These are phyloP conservation scores for Sebastes dallii DNA, from an alignment of 2,797 vertebrate genomes.

Conservation along the genomic window DNA sequence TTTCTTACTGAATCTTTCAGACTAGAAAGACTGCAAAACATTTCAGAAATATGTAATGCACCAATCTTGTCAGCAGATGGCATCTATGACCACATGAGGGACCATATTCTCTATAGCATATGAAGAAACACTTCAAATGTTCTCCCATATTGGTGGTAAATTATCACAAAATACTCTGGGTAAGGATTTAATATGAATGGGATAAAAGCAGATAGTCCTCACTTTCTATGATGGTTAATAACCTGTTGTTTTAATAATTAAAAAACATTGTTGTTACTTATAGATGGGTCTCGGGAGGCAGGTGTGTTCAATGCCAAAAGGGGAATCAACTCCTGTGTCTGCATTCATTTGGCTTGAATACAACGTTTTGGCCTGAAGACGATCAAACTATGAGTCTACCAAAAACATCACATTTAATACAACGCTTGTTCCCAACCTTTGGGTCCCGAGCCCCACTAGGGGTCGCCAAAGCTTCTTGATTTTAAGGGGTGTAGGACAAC, in stretches of 20 bases:
- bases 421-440: no score
- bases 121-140: neutral
- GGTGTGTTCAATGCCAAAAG: neutral
- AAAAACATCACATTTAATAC: neutral
- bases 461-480: no score
- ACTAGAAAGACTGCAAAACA: neutral
- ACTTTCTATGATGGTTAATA: neutral
- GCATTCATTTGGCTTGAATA: neutral
- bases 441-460: no score
- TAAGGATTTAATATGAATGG: no score
- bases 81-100: slow-evolving; percentile 39
- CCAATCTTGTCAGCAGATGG: slow-evolving; percentile 73
- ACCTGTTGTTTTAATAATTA: neutral
- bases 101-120: neutral
- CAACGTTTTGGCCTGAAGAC: neutral
- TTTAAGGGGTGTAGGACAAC: no score
- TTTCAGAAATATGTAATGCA: slow-evolving; percentile 40
- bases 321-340: neutral
- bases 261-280: neutral
- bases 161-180: neutral
- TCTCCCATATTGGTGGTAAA: neutral
- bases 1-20: neutral
- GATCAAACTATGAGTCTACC: neutral
- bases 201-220: neutral
- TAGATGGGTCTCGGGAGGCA: neutral